A percentile compares a stretch with the other conserved stretches of the same genome.
Conservation (phyloP, 2,113 vertebrate genomes). For the Megaceryle maxima region DNA sequence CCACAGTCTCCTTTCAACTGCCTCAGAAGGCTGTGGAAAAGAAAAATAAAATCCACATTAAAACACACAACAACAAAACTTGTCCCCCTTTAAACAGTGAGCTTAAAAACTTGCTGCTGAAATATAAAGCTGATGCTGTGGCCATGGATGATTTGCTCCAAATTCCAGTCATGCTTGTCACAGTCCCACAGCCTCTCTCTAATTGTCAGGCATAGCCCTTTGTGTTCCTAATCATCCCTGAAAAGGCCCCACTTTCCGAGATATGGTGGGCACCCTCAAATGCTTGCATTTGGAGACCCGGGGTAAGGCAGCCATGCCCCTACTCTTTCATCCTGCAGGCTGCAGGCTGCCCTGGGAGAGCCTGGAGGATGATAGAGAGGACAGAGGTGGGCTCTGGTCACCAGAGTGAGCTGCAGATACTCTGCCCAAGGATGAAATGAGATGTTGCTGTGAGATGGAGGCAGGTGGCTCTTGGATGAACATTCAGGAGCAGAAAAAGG, state of each 20-base stretch:
- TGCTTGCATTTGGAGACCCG: neutral
- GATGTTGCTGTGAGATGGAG: too few species aligned
- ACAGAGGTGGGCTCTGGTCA: neutral
- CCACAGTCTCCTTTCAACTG: neutral
- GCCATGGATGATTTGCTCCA: neutral
- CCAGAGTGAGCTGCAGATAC: neutral
- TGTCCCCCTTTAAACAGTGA: too few species aligned
- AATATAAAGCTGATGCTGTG: neutral
- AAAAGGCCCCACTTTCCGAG: neutral
- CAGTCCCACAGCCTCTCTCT: neutral
- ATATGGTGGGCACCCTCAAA: neutral
- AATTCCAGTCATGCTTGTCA: conserved; percentile 53
- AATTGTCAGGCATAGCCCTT: conserved; percentile 14
- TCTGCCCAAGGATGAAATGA: neutral
- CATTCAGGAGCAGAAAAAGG: neutral
- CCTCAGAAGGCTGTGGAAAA: neutral
- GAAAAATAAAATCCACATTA: neutral
- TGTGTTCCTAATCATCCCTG: conserved; percentile 32
- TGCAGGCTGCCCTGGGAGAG: neutral
- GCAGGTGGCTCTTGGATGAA: neutral
- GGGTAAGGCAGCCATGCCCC: neutral
- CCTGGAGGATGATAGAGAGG: neutral
- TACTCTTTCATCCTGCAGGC: neutral
- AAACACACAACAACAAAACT: neutral
- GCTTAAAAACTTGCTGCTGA: neutral